Evolutionary conservation across 2,888 invertebrate genomes (phyloP).

Genomic region (Asteroscopus sphinx): DNA sequence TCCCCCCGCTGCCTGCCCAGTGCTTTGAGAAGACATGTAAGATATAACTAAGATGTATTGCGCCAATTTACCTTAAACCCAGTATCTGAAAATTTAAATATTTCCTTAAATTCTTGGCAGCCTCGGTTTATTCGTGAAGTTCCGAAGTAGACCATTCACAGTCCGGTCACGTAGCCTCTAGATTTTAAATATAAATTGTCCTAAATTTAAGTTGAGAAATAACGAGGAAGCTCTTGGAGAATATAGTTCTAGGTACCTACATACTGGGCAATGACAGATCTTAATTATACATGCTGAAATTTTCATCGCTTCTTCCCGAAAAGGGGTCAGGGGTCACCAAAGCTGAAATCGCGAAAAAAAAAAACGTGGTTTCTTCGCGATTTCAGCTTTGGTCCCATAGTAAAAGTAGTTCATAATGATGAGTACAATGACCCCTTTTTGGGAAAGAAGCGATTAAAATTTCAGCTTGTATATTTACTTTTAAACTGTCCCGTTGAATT

Average conservation of each 20-base stretch:
- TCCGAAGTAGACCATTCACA: slow-evolving; percentile 28
- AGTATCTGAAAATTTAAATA: not conserved
- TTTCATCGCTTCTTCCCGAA: too few species aligned
- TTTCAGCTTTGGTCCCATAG: too few species aligned
- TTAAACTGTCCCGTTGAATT: too few species aligned
- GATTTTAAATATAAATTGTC: slow-evolving; percentile 52
- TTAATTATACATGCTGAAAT: too few species aligned
- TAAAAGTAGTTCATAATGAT: too few species aligned
- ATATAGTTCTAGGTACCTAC: not conserved
- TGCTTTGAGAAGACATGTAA: not conserved
- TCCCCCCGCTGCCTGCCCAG: too few species aligned
- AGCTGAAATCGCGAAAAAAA: too few species aligned
- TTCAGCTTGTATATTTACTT: too few species aligned
- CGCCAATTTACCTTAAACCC: not conserved
- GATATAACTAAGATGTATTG: not conserved
- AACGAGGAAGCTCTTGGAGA: slow-evolving; percentile 39
- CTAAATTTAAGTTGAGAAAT: slow-evolving; percentile 33
- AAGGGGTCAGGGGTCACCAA: too few species aligned
- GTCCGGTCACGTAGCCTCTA: slow-evolving; percentile 39
- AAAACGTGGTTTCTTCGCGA: too few species aligned
- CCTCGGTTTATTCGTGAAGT: slow-evolving; percentile 13
- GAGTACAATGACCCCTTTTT: too few species aligned
- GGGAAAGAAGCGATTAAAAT: too few species aligned
- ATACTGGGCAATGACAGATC: not conserved
- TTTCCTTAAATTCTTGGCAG: slow-evolving; percentile 18